These are phyloP conservation scores for Colostygia pectinataria DNA, from an alignment of 2,888 invertebrate species.

Conservation along the genomic window DNA sequence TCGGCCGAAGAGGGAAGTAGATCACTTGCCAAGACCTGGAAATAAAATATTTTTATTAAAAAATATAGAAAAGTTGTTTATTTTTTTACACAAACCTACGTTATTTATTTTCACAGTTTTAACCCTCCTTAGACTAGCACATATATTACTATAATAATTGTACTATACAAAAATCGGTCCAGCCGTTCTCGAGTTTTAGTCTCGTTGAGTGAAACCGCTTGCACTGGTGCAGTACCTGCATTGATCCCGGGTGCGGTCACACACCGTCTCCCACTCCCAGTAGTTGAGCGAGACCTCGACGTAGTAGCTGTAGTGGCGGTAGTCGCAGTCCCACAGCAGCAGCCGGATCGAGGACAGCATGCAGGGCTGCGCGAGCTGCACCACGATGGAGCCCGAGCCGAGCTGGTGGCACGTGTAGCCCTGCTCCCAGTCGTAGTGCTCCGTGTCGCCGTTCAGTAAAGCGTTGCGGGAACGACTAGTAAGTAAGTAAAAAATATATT, in stretches of 20 bases:
- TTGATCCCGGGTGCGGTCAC: slow-evolving; percentile 92
- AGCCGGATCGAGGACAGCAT: slow-evolving; percentile 94
- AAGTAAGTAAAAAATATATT: no score
- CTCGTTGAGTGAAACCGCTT: no score
- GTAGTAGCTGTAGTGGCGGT: slow-evolving; percentile 97
- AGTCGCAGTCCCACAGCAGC: slow-evolving; percentile 98
- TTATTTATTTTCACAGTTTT: no score
- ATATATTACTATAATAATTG: no score
- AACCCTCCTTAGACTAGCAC: no score
- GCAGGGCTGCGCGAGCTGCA: slow-evolving; percentile 98
- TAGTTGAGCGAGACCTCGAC: slow-evolving; percentile 97
- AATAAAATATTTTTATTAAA: no score
- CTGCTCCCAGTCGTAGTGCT: slow-evolving; percentile 99
- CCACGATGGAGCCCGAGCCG: slow-evolving; percentile 96
- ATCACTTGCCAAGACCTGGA: slow-evolving; percentile 97
- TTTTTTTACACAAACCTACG: no score
- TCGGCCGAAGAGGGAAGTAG: slow-evolving; percentile 91
- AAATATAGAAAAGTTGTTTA: no score
- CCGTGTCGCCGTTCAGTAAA: slow-evolving; percentile 96
- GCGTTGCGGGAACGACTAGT: slow-evolving; percentile 95
- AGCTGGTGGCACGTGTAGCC: slow-evolving; percentile 99
- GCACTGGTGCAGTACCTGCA: slow-evolving; percentile 3
- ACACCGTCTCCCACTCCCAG: slow-evolving; percentile 95
- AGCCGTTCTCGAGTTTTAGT: no score
- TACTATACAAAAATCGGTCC: no score